Base-by-base conservation (phyloP, 2,113 vertebrate genomes). In the Trachemys scripta region DNA sequence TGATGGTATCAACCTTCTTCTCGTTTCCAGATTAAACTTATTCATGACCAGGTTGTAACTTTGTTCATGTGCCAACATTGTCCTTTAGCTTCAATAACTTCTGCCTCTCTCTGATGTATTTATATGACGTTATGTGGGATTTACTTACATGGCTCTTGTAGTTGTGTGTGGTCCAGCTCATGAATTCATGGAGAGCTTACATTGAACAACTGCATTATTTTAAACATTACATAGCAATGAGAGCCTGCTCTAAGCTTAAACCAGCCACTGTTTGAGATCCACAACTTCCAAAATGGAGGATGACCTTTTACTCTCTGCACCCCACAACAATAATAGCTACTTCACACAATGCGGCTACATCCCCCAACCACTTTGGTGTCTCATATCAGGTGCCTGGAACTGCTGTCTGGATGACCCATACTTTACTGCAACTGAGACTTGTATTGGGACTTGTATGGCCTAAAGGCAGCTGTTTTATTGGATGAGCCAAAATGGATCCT, bases 281-380 rank as follows among this genome's bases (percentile, higher is more conserved):
- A 5, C 75, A 27, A 27, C 87, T 53, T 84, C 72, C 3, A 2
- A 22, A 45, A 10, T 6, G 14, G 5, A 88, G 22, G 6, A 6
- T n/a, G 29, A 50, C 24, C 47, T 51, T 51, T 51, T 27, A 51
- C 5, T 80, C 79, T 87, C 51, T 91, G 4, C n/a, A 56, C 27
- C 62, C 29, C 13, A 31, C 51, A 35, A 49, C 27, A 53, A 47
- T 53, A 24, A 4, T 45, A 42, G 29, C 5, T 17, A 11, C 22
- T 45, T 4, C 65, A 10, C 35, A 69, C 35, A 38, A 19, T 72
- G 69, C 24, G 38, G 22, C 38, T 45, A 13, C 80, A 81, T 65
- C 83, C 93, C 94, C 93, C 35, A 12, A 76, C 91, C 82, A 2
- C 88, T 92, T 16, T 38, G 87, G 84, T 97, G 94, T 96, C 75